Evolutionary conservation across 1,140 invertebrate species (phyloP).

Genomic region (Chymomyza costata): DNA sequence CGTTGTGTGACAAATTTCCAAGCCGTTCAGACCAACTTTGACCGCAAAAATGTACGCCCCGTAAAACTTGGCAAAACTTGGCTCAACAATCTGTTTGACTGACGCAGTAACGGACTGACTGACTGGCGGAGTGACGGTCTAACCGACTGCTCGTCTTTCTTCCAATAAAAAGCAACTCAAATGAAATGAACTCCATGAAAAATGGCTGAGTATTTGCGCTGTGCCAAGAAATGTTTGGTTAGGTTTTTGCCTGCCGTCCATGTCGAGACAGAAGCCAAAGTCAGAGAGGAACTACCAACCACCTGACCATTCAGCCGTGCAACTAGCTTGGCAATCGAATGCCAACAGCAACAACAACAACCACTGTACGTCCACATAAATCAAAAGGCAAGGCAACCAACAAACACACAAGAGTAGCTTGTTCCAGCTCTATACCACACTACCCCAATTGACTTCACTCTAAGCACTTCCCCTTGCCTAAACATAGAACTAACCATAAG

Average conservation of each 20-base stretch:
- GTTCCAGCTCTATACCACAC: too few relatives aligned
- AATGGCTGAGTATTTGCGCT: slow-evolving; percentile 67
- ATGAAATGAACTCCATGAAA: slow-evolving; percentile 70
- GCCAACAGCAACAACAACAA: slow-evolving; percentile 18
- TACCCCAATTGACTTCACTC: too few relatives aligned
- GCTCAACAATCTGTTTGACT: too few relatives aligned
- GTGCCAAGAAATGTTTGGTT: slow-evolving; percentile 71
- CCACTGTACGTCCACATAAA: slow-evolving; percentile 72
- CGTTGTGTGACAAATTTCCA: slow-evolving; percentile 51
- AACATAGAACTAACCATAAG: slow-evolving; percentile 47
- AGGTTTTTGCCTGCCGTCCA: slow-evolving; percentile 41
- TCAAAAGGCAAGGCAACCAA: slow-evolving; percentile 66
- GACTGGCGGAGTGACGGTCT: slow-evolving; percentile 15
- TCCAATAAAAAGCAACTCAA: slow-evolving; percentile 66
- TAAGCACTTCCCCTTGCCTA: too few relatives aligned
- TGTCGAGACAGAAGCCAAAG: background rate
- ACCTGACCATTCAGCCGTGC: slow-evolving; percentile 71
- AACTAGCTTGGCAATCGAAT: slow-evolving; percentile 53
- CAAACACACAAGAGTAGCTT: too few relatives aligned
- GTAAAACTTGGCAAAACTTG: slow-evolving; percentile 33
- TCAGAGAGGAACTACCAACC: slow-evolving; percentile 17
- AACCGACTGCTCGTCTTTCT: slow-evolving; percentile 15
- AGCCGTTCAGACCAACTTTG: slow-evolving; percentile 23
- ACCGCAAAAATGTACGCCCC: slow-evolving; percentile 43
- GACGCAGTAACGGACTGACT: slow-evolving; percentile 4